Evolutionary conservation across 2,888 invertebrate species (phyloP).

Genomic region (Laspeyria flexula): DNA sequence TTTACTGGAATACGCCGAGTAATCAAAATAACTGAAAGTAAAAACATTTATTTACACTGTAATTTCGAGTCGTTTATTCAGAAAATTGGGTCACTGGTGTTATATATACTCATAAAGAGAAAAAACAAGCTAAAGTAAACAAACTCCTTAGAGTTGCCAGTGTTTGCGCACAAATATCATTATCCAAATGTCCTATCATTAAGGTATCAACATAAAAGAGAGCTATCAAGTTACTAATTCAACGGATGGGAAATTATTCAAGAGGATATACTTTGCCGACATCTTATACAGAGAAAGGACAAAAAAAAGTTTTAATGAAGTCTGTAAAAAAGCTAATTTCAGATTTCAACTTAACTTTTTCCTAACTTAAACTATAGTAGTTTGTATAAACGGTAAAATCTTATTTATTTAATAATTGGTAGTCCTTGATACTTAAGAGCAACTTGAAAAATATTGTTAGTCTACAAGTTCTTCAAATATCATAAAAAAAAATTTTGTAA

Average conservation of each 20-base stretch:
- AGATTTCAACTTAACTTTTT: too few species aligned
- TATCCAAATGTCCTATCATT: conserved; percentile 34
- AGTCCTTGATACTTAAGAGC: too few species aligned
- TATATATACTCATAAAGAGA: conserved; percentile 2
- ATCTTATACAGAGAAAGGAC: conserved; percentile 42
- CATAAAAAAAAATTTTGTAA: too few species aligned
- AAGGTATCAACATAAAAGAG: conserved; percentile 30
- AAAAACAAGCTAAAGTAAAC: conserved; percentile 20
- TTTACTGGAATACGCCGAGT: too few species aligned
- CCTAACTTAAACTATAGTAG: too few species aligned
- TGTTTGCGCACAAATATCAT: conserved; percentile 35
- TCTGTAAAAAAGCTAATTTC: conserved; percentile 38
- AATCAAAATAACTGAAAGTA: background rate
- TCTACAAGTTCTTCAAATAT: too few species aligned
- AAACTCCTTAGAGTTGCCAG: conserved; percentile 7
- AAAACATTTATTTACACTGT: background rate
- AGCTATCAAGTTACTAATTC: conserved; percentile 34
- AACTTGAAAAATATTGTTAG: too few species aligned
- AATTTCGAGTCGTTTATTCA: background rate
- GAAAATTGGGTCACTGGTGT: conserved; percentile 12
- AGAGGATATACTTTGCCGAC: conserved; percentile 37
- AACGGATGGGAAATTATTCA: conserved; percentile 31
- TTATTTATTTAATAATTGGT: too few species aligned
- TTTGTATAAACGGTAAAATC: too few species aligned
- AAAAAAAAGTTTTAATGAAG: conserved; percentile 54